These are phyloP conservation scores for Cyphomyrmex costatus DNA, from an alignment of 1,140 invertebrate genomes.

Conservation along the genomic window DNA sequence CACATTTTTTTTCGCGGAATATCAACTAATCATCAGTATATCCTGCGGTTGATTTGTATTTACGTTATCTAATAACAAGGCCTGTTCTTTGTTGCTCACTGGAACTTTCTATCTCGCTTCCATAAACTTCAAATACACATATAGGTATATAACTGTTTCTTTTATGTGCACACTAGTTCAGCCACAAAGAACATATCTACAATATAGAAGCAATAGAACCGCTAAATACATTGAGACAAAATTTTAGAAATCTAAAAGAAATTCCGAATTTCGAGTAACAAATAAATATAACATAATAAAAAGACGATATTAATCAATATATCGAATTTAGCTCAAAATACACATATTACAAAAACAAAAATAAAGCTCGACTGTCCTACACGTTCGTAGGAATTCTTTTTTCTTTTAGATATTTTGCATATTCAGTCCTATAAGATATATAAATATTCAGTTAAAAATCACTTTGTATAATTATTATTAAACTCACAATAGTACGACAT, in stretches of 20 bases:
- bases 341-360: not conserved
- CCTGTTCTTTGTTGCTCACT: too few relatives aligned
- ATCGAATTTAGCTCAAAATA: not conserved
- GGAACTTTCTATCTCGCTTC: too few relatives aligned
- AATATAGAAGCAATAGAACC: not conserved
- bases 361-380: not conserved
- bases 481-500: not conserved
- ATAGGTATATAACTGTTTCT: too few relatives aligned
- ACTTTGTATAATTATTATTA: not conserved
- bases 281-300: constrained; percentile 22
- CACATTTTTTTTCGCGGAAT: constrained; percentile 73
- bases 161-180: too few relatives aligned
- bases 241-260: not conserved
- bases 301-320: not conserved
- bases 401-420: not conserved
- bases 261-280: not conserved
- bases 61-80: constrained; percentile 32
- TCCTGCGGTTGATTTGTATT: constrained; percentile 45
- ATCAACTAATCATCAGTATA: constrained; percentile 68
- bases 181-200: not conserved
- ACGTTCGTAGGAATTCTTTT: not conserved
- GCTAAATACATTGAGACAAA: not conserved
- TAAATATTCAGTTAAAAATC: not conserved
- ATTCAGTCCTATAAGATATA: not conserved
- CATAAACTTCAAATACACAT: too few relatives aligned